Conservation (phyloP, 2,113 vertebrate genomes). For the Prunella fulvescens region DNA sequence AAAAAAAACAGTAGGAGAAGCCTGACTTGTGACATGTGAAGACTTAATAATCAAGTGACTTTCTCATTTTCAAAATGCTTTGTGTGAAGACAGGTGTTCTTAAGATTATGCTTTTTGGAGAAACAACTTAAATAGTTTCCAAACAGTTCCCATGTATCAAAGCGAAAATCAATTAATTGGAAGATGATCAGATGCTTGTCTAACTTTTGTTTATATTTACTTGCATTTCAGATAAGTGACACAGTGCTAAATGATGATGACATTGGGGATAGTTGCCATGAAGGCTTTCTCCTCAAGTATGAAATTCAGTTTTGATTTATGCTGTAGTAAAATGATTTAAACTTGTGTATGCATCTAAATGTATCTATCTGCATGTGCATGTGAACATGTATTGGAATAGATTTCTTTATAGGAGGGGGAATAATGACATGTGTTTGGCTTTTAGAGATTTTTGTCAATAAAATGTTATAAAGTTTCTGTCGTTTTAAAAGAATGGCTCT, state of each 20-base stretch:
- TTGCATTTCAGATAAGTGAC: conserved; percentile 84
- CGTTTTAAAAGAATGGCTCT: background rate
- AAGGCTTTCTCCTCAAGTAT: conserved; percentile 97
- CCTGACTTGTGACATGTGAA: background rate
- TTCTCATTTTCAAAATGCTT: background rate
- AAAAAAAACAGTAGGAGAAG: background rate
- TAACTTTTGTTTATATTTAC: conserved; percentile 23
- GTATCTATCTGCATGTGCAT: background rate
- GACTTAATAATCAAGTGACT: background rate
- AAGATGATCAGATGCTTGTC: background rate
- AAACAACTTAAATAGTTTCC: background rate
- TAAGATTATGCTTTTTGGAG: background rate
- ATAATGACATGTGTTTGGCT: background rate
- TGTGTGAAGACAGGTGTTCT: background rate
- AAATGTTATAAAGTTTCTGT: background rate
- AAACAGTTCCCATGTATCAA: background rate
- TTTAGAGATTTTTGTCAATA: background rate
- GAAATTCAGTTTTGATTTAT: conserved; percentile 48
- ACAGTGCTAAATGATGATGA: conserved; percentile 93
- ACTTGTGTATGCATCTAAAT: background rate
- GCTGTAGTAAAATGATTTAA: background rate
- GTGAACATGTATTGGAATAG: background rate
- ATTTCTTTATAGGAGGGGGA: background rate
- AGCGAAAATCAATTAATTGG: background rate
- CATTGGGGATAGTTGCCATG: conserved; percentile 96